Conservation (phyloP, 2,888 invertebrate species). For the Erebia ligea region DNA sequence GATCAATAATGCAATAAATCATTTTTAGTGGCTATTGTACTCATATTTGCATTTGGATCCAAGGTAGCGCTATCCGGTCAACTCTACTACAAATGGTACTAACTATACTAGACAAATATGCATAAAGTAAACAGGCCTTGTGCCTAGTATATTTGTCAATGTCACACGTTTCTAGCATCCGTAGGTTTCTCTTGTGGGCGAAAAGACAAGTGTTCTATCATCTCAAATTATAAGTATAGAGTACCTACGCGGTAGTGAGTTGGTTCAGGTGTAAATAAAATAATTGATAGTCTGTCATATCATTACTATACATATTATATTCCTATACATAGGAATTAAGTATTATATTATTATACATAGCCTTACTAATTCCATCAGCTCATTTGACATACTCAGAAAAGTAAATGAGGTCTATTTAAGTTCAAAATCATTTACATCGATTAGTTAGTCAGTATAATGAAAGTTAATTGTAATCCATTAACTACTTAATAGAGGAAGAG, state of each 20-base stretch:
- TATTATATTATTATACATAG: not conserved
- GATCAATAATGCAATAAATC: not conserved
- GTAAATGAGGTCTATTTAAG: not conserved
- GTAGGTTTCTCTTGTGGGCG: slow-evolving; percentile 44
- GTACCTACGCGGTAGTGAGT: too few species aligned
- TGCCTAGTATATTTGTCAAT: slow-evolving; percentile 32
- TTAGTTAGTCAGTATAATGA: not conserved
- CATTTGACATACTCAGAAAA: not conserved
- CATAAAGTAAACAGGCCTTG: slow-evolving; percentile 30
- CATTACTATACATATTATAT: not conserved
- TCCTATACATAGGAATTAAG: too few species aligned
- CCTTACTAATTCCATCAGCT: not conserved
- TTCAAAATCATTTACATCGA: not conserved
- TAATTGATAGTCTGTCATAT: not conserved
- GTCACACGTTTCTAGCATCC: slow-evolving; percentile 19
- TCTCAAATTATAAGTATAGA: not conserved
- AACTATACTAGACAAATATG: slow-evolving; percentile 24
- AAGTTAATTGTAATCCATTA: not conserved
- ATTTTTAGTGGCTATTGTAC: not conserved
- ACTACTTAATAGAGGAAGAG: not conserved
- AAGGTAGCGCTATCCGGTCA: slow-evolving; percentile 13
- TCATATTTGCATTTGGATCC: slow-evolving; percentile 1
- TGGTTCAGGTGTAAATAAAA: not conserved
- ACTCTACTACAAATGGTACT: slow-evolving; percentile 1
- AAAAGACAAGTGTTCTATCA: slow-evolving; percentile 19